Evolutionary conservation across 2,888 invertebrate species (phyloP).

Genomic region (Rhagonycha fulva): DNA sequence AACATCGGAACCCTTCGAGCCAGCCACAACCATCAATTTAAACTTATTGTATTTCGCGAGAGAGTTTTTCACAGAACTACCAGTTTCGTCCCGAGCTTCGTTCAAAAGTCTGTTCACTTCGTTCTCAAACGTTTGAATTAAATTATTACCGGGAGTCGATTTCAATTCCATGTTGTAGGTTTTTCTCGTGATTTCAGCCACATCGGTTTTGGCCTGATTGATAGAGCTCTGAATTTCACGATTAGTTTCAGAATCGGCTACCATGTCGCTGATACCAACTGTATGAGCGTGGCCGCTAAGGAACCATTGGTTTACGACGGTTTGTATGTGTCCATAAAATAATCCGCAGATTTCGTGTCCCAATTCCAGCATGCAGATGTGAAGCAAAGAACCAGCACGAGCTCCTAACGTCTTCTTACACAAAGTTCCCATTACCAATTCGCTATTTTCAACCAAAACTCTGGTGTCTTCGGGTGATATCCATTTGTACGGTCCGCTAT

Average conservation of each 20-base stretch:
- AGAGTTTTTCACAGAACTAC: constrained; percentile 98
- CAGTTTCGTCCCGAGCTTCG: constrained; percentile 99
- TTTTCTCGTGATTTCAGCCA: constrained; percentile 99
- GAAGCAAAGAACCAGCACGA: constrained; percentile 93
- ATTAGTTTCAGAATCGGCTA: constrained; percentile 99
- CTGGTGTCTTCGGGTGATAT: constrained; percentile 91
- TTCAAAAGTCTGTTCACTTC: constrained; percentile 98
- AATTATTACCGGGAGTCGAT: constrained; percentile 97
- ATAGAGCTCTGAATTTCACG: constrained; percentile 97
- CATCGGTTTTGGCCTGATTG: constrained; percentile 98
- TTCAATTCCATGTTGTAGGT: constrained; percentile 99
- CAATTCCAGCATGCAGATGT: constrained; percentile 95
- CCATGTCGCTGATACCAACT: constrained; percentile 98
- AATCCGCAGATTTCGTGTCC: constrained; percentile 94
- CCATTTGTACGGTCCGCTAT: constrained; percentile 76
- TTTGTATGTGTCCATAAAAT: constrained; percentile 99
- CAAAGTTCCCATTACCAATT: constrained; percentile 95
- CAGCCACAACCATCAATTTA: constrained; percentile 99
- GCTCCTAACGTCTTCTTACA: constrained; percentile 98
- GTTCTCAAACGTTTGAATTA: constrained; percentile 99
- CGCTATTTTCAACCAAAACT: constrained; percentile 97
- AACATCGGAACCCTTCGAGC: constrained; percentile 99
- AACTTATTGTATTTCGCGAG: constrained; percentile 98
- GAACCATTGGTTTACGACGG: constrained; percentile 98
- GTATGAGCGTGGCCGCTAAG: constrained; percentile 95